Evolutionary conservation across 2,113 vertebrate genomes (phyloP).

Genomic region (Oryzias woworae): DNA sequence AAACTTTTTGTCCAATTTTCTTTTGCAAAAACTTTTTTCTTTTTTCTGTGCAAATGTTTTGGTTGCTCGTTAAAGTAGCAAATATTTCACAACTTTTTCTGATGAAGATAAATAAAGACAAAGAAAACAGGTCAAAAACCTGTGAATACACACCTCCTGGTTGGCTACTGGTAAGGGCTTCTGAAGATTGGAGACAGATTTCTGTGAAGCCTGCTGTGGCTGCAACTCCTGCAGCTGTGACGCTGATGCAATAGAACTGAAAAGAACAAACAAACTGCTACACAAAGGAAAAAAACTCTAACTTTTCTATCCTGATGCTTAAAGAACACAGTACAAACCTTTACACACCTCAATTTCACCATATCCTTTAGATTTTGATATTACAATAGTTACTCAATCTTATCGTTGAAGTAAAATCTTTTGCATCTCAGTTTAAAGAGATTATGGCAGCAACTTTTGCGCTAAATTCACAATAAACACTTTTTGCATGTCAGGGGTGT

Average conservation of each 20-base stretch:
- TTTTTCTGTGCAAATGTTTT: not conserved
- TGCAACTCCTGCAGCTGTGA: slow-evolving; percentile 97
- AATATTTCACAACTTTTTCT: too few species aligned
- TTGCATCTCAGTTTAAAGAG: too few species aligned
- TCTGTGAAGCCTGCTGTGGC: slow-evolving; percentile 98
- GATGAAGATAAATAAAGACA: not conserved
- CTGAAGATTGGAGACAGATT: slow-evolving; percentile 99
- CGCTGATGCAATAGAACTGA: slow-evolving; percentile 93
- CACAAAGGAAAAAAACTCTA: not conserved
- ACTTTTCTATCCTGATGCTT: not conserved
- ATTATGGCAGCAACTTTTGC: too few species aligned
- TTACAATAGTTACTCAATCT: not conserved
- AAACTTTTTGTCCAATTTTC: not conserved
- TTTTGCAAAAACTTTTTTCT: too few species aligned
- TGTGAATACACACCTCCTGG: slow-evolving; percentile 84
- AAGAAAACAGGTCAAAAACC: not conserved
- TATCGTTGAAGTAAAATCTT: too few species aligned
- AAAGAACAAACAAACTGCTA: not conserved
- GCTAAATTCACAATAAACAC: too few species aligned
- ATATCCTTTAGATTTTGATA: not conserved
- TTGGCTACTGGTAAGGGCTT: slow-evolving; percentile 89
- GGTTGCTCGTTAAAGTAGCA: not conserved
- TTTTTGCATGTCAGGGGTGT: too few species aligned
- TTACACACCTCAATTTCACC: not conserved
- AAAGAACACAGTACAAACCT: not conserved